Evolutionary conservation across 2,113 vertebrate genomes (phyloP).

Genomic region (crab-eating macaque (Macaca fascicularis)): DNA sequence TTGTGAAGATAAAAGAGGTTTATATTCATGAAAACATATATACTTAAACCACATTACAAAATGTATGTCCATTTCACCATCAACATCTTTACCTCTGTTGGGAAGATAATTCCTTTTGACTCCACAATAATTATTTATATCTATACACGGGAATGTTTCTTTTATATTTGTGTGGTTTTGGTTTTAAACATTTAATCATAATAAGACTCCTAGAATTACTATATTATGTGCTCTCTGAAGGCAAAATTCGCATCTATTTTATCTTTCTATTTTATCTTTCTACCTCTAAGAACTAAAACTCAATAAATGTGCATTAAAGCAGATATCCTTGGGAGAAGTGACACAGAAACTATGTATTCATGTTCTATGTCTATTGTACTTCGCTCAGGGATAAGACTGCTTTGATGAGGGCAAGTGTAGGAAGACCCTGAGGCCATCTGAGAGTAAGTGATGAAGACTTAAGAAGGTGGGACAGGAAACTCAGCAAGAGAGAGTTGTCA

Average conservation of each 20-base stretch:
- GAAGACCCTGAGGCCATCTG: not conserved
- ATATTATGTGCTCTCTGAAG: not conserved
- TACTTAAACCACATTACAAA: not conserved
- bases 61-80: not conserved
- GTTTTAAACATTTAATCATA: not conserved
- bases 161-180: not conserved
- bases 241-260: not conserved
- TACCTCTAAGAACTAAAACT: not conserved
- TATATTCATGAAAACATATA: not conserved
- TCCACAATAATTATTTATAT: not conserved
- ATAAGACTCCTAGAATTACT: not conserved
- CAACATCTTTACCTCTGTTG: not conserved
- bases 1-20: not conserved
- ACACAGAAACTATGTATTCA: rapidly evolving
- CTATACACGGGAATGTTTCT: not conserved
- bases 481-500: not conserved
- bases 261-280: not conserved
- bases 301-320: not conserved
- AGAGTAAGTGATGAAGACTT: not conserved
- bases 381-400: not conserved
- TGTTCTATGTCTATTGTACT: not conserved
- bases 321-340: not conserved
- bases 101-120: not conserved
- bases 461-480: not conserved
- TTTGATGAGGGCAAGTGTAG: not conserved